Evolutionary conservation across 2,113 vertebrate genomes (phyloP).

Genomic region (Lagopus leucura): DNA sequence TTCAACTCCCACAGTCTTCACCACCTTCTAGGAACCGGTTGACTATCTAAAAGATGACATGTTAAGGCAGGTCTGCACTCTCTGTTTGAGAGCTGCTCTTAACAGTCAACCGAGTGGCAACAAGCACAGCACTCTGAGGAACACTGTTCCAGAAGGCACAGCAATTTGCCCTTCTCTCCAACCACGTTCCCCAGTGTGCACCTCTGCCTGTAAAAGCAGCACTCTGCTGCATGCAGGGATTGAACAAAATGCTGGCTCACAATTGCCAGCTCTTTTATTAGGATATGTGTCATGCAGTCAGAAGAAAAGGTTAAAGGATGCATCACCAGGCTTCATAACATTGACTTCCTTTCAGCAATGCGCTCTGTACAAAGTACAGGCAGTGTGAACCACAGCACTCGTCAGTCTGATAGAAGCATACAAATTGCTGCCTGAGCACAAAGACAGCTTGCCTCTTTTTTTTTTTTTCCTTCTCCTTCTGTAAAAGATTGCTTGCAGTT

Average conservation of each 20-base stretch:
- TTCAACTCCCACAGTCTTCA: not conserved
- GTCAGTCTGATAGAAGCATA: not conserved
- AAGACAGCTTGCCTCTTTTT: not conserved
- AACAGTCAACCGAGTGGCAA: not conserved
- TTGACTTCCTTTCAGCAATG: not conserved
- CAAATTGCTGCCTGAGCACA: not conserved
- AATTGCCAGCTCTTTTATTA: not conserved
- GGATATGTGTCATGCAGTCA: not conserved
- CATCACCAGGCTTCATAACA: not conserved
- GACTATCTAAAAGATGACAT: not conserved
- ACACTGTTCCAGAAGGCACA: not conserved
- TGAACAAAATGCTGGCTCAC: not conserved
- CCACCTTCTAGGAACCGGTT: not conserved
- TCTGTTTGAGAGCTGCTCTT: not conserved
- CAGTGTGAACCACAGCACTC: not conserved
- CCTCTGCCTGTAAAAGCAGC: not conserved
- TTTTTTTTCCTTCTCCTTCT: not conserved
- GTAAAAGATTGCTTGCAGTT: not conserved
- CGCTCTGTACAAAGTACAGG: not conserved
- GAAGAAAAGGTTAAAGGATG: not conserved
- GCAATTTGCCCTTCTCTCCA: not conserved
- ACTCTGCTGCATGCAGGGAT: not conserved
- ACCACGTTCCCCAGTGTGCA: accelerated
- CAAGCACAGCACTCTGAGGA: not conserved
- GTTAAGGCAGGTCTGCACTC: not conserved